Base-by-base conservation (phyloP, 2,888 invertebrate species). In the Saturnia pavonia region DNA sequence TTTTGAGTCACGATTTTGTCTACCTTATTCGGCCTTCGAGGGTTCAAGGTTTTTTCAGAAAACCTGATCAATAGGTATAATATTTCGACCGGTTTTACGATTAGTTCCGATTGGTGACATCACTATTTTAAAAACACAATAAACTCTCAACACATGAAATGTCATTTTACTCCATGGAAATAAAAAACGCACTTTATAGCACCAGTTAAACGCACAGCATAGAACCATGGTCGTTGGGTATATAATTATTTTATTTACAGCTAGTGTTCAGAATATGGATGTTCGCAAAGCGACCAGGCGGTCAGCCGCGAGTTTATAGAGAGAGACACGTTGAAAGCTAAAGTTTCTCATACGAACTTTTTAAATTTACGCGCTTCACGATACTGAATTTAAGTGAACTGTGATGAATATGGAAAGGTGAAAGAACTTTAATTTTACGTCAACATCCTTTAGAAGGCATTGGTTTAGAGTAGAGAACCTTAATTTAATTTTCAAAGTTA, bases 281-380 rank as follows among this genome's bases (percentile, higher is more conserved):
- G 43, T 68, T 43, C 70, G 71, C 12, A 70, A 75, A 75, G 73
- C 77, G 76, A 77, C 75, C 69, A 69, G 70, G 69, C 72, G 69
- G 71, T 70, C 60, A 72, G 76, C 76, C 77, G 75, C 76, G 75
- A 80, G 85, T 84, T 83, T 79, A 79, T 76, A 75, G 70, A 70
- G 27, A 27, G 71, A 70, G 76, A 79, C 77, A 77, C 74, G 77
- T 74, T 73, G 76, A 76, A 77, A 77, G 75, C 74, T 72, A 74
- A 81, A 81, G 76, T 77, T 78, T 74, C 67, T 54, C 54, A 25
- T 54, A 42, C 66, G 70, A 70, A 70, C 67, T 70, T 70, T 70
- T 70, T 67, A 42, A 14, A 34, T 69, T 48, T 34, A 42, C 27
- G 66, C 27, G 40, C 42, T 25, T 43, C 57, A 60, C 57, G 57